Evolutionary conservation across 2,888 invertebrate species (phyloP).

Genomic region (Cinara cedri): DNA sequence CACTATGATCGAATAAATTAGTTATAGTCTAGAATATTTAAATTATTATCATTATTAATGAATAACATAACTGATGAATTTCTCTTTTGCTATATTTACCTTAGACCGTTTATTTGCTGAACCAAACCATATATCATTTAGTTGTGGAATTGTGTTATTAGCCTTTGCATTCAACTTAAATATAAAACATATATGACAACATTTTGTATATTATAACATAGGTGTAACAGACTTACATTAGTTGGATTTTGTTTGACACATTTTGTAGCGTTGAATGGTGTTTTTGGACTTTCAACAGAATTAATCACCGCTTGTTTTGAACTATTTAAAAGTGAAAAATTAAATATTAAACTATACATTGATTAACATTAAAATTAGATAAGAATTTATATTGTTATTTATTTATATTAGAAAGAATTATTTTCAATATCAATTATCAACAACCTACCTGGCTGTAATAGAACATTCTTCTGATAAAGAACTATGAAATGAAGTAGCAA

Average conservation of each 20-base stretch:
- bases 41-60: background rate
- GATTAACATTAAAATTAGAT: background rate
- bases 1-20: background rate
- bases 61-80: background rate
- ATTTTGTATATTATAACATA: background rate
- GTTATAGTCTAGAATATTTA: conserved; percentile 25
- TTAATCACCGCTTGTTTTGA: background rate
- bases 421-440: background rate
- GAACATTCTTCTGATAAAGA: background rate
- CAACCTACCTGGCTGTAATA: conserved; percentile 11
- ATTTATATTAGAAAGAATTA: background rate
- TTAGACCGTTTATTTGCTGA: no score
- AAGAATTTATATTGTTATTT: background rate
- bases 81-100: no score
- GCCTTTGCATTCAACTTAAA: background rate
- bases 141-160: no score
- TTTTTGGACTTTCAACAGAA: background rate
- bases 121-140: no score
- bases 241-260: background rate
- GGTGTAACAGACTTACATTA: conserved; percentile 7
- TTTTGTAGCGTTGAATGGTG: conserved; percentile 27
- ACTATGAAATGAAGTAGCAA: background rate
- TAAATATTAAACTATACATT: background rate
- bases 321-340: background rate
- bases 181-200: background rate